Percentiles rank a stretch among this genome's conserved stretches.
phyloP scores from a whole-genome alignment of 1,140 invertebrate species.

The Drosophila takahashii region DNA sequence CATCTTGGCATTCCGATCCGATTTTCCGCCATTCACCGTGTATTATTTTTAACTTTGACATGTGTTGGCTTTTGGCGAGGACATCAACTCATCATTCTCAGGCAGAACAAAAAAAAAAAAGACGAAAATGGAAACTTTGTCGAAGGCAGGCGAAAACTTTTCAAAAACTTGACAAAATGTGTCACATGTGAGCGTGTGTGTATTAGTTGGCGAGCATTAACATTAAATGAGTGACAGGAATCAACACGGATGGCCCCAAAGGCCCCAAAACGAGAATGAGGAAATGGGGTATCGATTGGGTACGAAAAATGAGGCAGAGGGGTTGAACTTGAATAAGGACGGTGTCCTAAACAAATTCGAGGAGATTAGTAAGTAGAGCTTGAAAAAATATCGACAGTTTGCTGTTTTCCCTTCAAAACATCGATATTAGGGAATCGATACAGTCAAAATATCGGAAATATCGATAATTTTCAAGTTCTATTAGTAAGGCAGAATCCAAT shows the following conservation, averaged over 20 bases:
- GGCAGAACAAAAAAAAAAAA: background rate
- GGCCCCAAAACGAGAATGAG: background rate
- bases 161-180: slow-evolving; percentile 77
- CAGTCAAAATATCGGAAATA: too few relatives aligned
- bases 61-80: slow-evolving; percentile 71
- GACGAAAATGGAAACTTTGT: slow-evolving; percentile 50
- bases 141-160: slow-evolving; percentile 62
- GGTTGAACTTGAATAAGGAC: background rate
- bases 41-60: slow-evolving; percentile 81
- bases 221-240: slow-evolving; percentile 76
- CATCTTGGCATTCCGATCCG: slow-evolving; percentile 23
- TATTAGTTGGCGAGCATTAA: slow-evolving; percentile 65
- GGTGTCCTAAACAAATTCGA: too few relatives aligned
- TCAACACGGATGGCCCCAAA: slow-evolving; percentile 45
- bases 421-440: too few relatives aligned
- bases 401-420: too few relatives aligned
- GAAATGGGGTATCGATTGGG: slow-evolving; percentile 27
- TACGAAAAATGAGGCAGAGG: background rate
- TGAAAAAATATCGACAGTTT: too few relatives aligned
- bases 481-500: too few relatives aligned
- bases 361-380: too few relatives aligned
- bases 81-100: slow-evolving; percentile 72
- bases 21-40: slow-evolving; percentile 26
- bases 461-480: too few relatives aligned
- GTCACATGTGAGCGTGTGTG: slow-evolving; percentile 41